Evolutionary conservation across 2,888 invertebrate species (phyloP).

Genomic region (Luffia ferchaultella): DNA sequence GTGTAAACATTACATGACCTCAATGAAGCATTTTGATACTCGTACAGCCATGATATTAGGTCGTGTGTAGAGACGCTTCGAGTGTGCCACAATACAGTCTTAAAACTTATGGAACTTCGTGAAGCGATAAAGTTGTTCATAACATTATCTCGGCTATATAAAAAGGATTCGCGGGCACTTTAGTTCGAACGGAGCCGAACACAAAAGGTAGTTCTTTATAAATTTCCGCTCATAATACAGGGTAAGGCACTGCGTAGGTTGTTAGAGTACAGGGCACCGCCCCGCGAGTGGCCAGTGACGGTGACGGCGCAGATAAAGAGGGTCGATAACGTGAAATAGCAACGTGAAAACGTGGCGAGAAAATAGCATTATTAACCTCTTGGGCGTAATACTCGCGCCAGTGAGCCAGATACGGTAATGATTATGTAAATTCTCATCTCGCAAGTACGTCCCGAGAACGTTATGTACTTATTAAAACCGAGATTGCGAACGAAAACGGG

Average conservation of each 20-base stretch:
- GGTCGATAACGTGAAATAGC: slow-evolving; percentile 62
- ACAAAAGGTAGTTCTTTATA: background rate
- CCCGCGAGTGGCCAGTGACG: slow-evolving; percentile 57
- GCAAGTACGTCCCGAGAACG: slow-evolving; percentile 61
- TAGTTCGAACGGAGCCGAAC: background rate
- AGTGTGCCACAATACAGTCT: too few relatives aligned
- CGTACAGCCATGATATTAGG: too few relatives aligned
- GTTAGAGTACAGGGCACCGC: too few relatives aligned
- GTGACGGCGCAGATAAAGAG: slow-evolving; percentile 61
- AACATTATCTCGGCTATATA: background rate
- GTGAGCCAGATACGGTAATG: slow-evolving; percentile 66
- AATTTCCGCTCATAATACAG: background rate
- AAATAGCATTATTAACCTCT: slow-evolving; percentile 68
- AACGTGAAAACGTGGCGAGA: slow-evolving; percentile 64
- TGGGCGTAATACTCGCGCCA: slow-evolving; percentile 64
- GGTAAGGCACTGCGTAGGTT: background rate
- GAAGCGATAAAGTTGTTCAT: background rate
- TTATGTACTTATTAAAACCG: slow-evolving; percentile 66
- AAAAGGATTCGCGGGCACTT: background rate
- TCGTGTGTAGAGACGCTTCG: too few relatives aligned
- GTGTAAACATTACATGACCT: too few relatives aligned
- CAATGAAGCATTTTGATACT: too few relatives aligned
- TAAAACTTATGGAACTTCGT: background rate
- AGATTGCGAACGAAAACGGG: slow-evolving; percentile 54
- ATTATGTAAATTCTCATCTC: slow-evolving; percentile 65